Evolutionary conservation across 2,797 vertebrate genomes (phyloP), one percentile per base, ranked within the genome.

Genomic region (Heliangelus exortis): DNA sequence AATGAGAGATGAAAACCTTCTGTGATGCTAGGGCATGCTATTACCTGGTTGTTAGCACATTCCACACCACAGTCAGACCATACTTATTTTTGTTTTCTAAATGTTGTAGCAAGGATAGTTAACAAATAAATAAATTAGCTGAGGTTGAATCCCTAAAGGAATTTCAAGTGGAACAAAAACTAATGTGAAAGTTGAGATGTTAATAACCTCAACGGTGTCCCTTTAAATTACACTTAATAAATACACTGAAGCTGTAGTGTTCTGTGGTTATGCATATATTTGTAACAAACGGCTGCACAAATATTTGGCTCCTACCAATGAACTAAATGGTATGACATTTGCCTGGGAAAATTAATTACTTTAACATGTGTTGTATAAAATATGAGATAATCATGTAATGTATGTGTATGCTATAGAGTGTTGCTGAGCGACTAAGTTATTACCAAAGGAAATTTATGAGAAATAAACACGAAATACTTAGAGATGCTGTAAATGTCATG

Each of bases 241-340:
- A 95, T 94, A 91, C 74, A 94, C 95, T 22, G 21, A 82, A 97
- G 93, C 90, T 91, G 90, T 91, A 96, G 41, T 92, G 96, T 95
- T 97, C 96, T 97, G 96, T 97, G 90, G 81, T 96, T 97, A 91
- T 96, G 96, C 97, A 96, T 97, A 94, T 91, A 97, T 97, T 98
- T 97, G 96, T 96, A 96, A 97, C 96, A 97, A 97, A 97, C 4
- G 92, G 92, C 87, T 98, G 95, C 96, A 98, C 96, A 98, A 97
- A 97, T 98, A 98, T 97, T 97, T 97, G 97, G 96, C 96, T 97
- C 72, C 90, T 95, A 96, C 96, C 34, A 65, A 90, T 95, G 95
- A 97, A 95, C 96, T 97, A 98, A 98, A 97, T 97, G 96, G 96
- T 96, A 97, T 97, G 97, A 97, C 96, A 98, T 98, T 98, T 97